Base-by-base conservation (phyloP, 2,113 vertebrate species). In the Hystrix brachyura region DNA sequence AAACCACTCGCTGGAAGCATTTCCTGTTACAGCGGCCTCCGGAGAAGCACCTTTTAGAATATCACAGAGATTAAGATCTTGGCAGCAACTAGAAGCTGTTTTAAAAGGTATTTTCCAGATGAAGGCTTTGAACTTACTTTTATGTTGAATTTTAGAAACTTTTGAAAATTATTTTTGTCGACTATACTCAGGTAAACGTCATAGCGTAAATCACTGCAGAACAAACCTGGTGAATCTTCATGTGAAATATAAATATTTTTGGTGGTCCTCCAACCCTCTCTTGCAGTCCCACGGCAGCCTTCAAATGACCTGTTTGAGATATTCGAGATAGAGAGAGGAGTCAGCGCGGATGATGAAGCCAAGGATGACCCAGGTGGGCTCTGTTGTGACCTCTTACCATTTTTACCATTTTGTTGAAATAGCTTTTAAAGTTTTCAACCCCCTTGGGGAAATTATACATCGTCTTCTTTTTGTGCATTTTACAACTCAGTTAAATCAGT, bases 291-390 rank as follows among this genome's bases (percentile, higher is more conserved):
- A 23, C 99, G 99, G 55, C 99, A 99, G 96, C 99, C 98, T 10
- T 99, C 98, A 91, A 99, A 99, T 21, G 98, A 99, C 69, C 98
- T 99, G 65, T 98, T 99, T 85, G 99, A 99, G 96, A 98, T 99
- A 97, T 99, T 99, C 97, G 99, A 99, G 98, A 99, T 99, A 89
- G 99, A 99, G 98, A 98, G 99, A 95, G 99, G 99, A 80, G 98
- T 99, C 98, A 99, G 99, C 0, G 99, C 99, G 0, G 99, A 99
- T 6, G 99, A 98, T 51, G 98, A 99, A 98, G 98, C 98, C 53
- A 99, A 99, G 0, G 99, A 99, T 59, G 99, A 99, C 95, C 99
- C 99, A 99, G 99, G 99, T 99, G 98, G 98, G 57, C 23, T 29
- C 59, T 3, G 2, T 55, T 69, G 21, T 32, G 57, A 48, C 1